These are phyloP conservation scores for Cyanoliseus patagonus DNA, from an alignment of 2,113 vertebrate species.

Conservation along the genomic window DNA sequence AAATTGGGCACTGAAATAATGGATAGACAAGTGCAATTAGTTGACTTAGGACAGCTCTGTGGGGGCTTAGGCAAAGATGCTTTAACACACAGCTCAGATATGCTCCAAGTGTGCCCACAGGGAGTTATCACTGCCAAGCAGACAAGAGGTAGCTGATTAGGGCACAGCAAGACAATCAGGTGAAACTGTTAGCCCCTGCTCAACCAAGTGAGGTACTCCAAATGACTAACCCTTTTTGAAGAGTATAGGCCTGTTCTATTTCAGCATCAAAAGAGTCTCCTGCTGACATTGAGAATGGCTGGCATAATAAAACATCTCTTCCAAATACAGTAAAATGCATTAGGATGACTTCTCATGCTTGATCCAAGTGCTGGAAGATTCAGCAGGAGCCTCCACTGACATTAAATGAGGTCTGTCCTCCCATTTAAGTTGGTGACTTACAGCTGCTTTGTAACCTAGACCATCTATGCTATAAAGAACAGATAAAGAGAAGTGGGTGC, in stretches of 20 bases:
- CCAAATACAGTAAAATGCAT: not conserved
- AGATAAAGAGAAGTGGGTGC: not conserved
- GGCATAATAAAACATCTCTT: not conserved
- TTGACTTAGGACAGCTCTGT: not conserved
- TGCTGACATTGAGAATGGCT: not conserved
- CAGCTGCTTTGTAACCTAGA: not conserved
- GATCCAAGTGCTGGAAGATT: not conserved
- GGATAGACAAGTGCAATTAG: not conserved
- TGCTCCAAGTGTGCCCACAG: not conserved
- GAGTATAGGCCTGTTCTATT: not conserved
- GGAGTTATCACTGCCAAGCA: not conserved
- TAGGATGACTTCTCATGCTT: not conserved
- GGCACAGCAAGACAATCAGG: not conserved
- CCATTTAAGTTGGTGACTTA: not conserved
- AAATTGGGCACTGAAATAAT: constrained; percentile 7
- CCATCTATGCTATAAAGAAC: not conserved
- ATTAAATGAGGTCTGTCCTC: not conserved
- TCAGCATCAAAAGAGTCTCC: not conserved
- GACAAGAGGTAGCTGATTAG: not conserved
- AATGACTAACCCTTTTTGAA: not conserved
- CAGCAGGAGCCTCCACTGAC: not conserved
- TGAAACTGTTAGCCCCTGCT: not conserved
- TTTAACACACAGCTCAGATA: not conserved
- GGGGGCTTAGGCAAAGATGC: not conserved
- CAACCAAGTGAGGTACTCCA: not conserved